A percentile compares a stretch with the other conserved stretches of the same genome.
phyloP scores from a whole-genome alignment of 2,888 invertebrate species.

The Lissocephala sabroskyi region DNA sequence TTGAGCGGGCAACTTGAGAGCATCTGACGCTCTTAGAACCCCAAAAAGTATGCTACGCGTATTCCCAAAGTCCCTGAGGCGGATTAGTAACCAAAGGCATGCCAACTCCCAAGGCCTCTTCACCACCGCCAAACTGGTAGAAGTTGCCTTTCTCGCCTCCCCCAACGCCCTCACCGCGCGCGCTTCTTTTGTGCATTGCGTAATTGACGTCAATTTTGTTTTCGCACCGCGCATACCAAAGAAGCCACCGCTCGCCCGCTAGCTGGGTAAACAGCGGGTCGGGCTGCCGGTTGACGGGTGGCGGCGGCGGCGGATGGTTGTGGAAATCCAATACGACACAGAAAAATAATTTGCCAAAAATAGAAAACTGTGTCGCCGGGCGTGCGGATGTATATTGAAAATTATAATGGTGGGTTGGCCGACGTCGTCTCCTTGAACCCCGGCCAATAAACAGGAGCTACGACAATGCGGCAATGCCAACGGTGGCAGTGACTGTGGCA shows the following conservation, averaged over 20 bases:
- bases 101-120: conserved; percentile 10
- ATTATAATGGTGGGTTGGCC: conserved; percentile 43
- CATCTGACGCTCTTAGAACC: conserved; percentile 47
- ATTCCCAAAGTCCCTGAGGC: conserved; percentile 73
- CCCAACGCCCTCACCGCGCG: background rate
- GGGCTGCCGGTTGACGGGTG: background rate
- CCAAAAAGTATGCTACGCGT: conserved; percentile 61
- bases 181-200: conserved; percentile 61
- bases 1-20: conserved; percentile 45
- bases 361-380: conserved; percentile 60
- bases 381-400: conserved; percentile 38
- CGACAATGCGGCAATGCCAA: conserved; percentile 33
- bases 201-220: conserved; percentile 74
- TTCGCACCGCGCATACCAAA: conserved; percentile 72
- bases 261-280: background rate
- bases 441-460: conserved; percentile 60
- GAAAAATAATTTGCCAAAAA: conserved; percentile 65
- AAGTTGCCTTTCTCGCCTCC: background rate
- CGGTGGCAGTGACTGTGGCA: conserved; percentile 19
- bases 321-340: conserved; percentile 55
- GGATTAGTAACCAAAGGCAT: conserved; percentile 63
- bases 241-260: conserved; percentile 8
- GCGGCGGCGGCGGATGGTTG: background rate
- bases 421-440: too few relatives aligned
- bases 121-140: background rate